phyloP scores from a whole-genome alignment of 2,113 vertebrate genomes.

The Alligator mississippiensis region DNA sequence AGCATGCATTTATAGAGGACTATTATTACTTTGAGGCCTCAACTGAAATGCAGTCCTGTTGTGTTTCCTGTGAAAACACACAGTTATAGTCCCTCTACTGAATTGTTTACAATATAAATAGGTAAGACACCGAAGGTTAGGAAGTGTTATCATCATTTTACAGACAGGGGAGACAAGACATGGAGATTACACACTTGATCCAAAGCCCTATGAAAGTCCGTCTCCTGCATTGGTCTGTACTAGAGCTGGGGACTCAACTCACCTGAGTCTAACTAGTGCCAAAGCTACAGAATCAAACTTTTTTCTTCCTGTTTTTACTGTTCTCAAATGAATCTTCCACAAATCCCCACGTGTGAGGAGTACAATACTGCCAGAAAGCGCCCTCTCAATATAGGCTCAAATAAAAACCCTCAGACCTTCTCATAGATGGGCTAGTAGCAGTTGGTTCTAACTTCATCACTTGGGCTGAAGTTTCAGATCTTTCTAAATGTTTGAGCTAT shows the following conservation, averaged over 20 bases:
- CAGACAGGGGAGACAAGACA: background rate
- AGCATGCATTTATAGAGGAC: rapidly evolving
- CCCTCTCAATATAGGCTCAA: background rate
- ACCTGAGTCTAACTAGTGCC: background rate
- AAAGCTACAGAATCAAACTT: background rate
- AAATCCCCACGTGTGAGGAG: background rate
- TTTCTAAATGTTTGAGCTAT: background rate
- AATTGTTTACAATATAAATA: background rate
- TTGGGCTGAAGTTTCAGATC: background rate
- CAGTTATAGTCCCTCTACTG: background rate
- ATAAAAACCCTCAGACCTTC: background rate
- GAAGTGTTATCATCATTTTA: background rate
- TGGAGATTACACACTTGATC: background rate
- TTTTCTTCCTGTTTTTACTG: background rate
- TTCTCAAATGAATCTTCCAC: background rate
- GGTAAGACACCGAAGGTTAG: background rate
- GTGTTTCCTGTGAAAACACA: background rate
- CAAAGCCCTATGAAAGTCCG: background rate
- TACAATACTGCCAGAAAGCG: background rate
- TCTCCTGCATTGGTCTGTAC: background rate
- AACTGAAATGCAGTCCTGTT: rapidly evolving
- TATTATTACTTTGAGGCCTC: background rate
- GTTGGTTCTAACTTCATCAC: background rate
- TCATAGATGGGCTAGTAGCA: background rate
- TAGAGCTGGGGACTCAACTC: background rate